phyloP scores from a whole-genome alignment of 2,113 vertebrate species.

The Oncorhynchus nerka region DNA sequence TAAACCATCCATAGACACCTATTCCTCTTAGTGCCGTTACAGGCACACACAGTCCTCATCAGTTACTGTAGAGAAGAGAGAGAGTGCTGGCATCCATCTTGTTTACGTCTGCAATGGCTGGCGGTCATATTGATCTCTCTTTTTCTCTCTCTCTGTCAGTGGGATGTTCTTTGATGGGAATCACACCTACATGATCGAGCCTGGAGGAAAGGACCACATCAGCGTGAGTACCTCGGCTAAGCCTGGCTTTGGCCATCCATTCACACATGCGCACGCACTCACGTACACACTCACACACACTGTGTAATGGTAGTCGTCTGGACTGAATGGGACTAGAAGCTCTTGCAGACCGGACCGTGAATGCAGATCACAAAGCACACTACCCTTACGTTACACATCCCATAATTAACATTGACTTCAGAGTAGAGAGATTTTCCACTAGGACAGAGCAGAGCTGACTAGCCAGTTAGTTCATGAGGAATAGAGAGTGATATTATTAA shows the following conservation, averaged over 20 bases:
- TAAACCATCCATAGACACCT: no score
- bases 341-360: constrained; percentile 6
- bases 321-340: neutral
- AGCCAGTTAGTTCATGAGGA: constrained; percentile 51
- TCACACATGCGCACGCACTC: neutral
- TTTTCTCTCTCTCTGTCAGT: constrained; percentile 67
- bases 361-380: no score
- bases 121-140: neutral
- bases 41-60: neutral
- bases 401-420: constrained; percentile 22
- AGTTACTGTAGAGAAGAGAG: neutral
- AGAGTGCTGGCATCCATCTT: neutral
- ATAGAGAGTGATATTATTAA: constrained; percentile 6
- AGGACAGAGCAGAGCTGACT: constrained; percentile 19
- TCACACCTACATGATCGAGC: constrained; percentile 96
- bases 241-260: neutral
- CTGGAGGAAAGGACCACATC: constrained; percentile 78
- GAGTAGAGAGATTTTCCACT: no score
- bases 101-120: neutral
- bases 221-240: constrained; percentile 76
- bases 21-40: no score
- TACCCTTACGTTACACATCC: neutral
- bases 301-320: neutral
- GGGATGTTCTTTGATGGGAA: constrained; percentile 98
- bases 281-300: neutral